Conservation (phyloP, 2,888 invertebrate species). For the Cenopis cana region DNA sequence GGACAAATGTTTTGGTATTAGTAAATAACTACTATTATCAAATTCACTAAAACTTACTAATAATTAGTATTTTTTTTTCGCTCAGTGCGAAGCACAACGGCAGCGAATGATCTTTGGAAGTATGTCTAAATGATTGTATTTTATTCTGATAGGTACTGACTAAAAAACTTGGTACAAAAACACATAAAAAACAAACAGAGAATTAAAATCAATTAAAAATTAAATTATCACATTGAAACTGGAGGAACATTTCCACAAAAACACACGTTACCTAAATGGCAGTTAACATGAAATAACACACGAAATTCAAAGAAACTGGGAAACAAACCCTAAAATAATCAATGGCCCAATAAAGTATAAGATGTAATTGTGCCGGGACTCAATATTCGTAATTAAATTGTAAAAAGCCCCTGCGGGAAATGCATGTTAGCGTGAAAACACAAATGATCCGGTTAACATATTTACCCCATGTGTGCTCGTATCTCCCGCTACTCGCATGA, state of each 20-base stretch:
- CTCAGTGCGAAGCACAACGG: too few relatives aligned
- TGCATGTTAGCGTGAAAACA: constrained; percentile 28
- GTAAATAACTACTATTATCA: too few relatives aligned
- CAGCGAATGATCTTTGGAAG: too few relatives aligned
- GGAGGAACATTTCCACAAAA: neutral
- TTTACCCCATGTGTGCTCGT: constrained; percentile 21
- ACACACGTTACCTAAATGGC: neutral
- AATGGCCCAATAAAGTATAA: neutral
- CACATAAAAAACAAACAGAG: too few relatives aligned
- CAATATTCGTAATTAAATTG: constrained; percentile 29
- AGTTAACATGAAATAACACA: neutral
- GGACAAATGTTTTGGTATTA: too few relatives aligned
- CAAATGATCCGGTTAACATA: constrained; percentile 29
- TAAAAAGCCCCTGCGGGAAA: constrained; percentile 20
- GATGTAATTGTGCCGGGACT: constrained; percentile 7
- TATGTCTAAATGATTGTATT: too few relatives aligned
- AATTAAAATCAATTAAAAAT: too few relatives aligned
- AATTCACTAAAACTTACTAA: too few relatives aligned
- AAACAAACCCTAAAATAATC: neutral
- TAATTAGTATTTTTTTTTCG: too few relatives aligned
- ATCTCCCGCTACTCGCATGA: constrained; percentile 4
- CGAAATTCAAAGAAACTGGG: neutral
- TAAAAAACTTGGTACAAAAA: too few relatives aligned
- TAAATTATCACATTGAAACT: neutral
- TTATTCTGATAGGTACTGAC: too few relatives aligned